Conservation (phyloP, 2,113 vertebrate species). For the Zosterops borbonicus region DNA sequence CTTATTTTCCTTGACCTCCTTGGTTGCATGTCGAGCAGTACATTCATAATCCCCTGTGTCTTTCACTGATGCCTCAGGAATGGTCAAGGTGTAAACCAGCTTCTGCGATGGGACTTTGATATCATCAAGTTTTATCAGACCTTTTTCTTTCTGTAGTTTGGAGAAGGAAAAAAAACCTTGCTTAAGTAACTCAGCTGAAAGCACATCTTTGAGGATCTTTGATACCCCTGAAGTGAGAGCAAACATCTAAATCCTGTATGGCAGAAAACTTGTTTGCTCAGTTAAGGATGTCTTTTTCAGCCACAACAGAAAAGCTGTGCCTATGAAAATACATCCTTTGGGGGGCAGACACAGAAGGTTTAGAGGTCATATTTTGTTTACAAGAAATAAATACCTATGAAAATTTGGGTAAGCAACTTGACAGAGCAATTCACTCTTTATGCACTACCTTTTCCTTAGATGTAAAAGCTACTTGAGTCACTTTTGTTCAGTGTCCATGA, state of each 20-base stretch:
- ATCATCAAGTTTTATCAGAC: slow-evolving; percentile 74
- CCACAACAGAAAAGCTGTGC: not conserved
- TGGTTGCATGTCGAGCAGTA: slow-evolving; percentile 85
- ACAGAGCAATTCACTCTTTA: not conserved
- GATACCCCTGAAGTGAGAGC: not conserved
- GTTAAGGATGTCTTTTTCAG: not conserved
- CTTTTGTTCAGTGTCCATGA: not conserved
- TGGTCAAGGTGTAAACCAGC: slow-evolving; percentile 85
- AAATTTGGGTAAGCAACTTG: not conserved
- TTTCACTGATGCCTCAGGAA: slow-evolving; percentile 85
- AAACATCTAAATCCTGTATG: not conserved
- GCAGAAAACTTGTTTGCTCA: not conserved
- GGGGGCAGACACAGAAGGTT: not conserved
- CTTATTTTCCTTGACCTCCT: slow-evolving; percentile 83
- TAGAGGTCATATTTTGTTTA: not conserved
- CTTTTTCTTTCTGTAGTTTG: slow-evolving; percentile 74
- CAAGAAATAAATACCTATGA: not conserved
- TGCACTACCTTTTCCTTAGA: not conserved
- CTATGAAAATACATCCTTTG: not conserved
- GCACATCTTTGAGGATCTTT: not conserved
- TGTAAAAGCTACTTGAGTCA: not conserved
- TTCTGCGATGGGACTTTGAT: slow-evolving; percentile 75
- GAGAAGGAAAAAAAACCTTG: not conserved
- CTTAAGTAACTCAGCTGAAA: slow-evolving; percentile 10
- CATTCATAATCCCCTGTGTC: slow-evolving; percentile 94